phyloP scores from a whole-genome alignment of 2,797 vertebrate genomes.

The Enteromius anoplus region DNA sequence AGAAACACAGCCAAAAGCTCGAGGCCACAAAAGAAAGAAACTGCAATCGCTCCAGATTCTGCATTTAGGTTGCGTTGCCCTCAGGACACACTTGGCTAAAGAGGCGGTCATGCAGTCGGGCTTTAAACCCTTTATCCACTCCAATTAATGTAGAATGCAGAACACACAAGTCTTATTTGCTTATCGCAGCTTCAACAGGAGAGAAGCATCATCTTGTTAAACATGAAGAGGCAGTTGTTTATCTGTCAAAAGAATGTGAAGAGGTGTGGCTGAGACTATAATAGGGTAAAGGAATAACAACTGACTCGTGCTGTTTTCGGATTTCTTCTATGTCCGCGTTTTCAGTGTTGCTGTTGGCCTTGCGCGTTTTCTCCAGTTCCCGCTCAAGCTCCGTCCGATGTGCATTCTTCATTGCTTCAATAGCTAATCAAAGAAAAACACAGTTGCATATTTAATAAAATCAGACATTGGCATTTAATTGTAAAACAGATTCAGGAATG shows the following conservation, averaged over 20 bases:
- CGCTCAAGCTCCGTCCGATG: slow-evolving; percentile 82
- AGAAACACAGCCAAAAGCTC: slow-evolving; percentile 39
- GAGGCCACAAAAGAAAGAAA: slow-evolving; percentile 44
- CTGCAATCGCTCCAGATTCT: slow-evolving; percentile 47
- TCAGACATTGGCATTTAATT: not conserved
- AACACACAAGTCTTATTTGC: slow-evolving; percentile 30
- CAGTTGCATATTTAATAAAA: not conserved
- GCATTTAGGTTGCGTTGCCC: slow-evolving; percentile 26
- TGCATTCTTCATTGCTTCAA: slow-evolving; percentile 86
- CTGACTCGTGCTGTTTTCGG: slow-evolving; percentile 81
- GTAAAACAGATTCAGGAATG: not conserved
- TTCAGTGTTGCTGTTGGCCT: slow-evolving; percentile 76
- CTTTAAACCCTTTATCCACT: slow-evolving; percentile 48
- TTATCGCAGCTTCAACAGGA: slow-evolving; percentile 13
- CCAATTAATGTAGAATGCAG: slow-evolving; percentile 12
- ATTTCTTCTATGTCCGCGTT: slow-evolving; percentile 83
- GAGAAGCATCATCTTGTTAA: not conserved
- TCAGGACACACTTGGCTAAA: slow-evolving; percentile 46
- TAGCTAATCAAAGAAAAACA: slow-evolving; percentile 68
- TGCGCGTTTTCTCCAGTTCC: slow-evolving; percentile 81
- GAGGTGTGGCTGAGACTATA: not conserved
- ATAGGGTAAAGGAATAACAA: not conserved
- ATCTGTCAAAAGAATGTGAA: not conserved
- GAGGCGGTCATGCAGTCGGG: slow-evolving; percentile 40
- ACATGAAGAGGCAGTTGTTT: not conserved